phyloP scores from a whole-genome alignment of 2,113 vertebrate species.

The Anthoscopus minutus region DNA sequence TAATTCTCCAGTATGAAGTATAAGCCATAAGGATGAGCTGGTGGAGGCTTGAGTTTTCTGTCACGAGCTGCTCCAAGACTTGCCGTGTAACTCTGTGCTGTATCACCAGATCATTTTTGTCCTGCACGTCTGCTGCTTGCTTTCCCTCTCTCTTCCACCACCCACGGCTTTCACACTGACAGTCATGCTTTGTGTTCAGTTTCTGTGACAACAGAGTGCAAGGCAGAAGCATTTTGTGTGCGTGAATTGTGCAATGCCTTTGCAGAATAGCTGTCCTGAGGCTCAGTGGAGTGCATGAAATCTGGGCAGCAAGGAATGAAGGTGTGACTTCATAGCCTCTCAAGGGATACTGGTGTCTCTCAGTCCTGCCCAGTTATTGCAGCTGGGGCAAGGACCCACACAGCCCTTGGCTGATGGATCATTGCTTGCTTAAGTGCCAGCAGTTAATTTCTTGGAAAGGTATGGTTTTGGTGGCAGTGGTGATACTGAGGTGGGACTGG shows the following conservation, averaged over 20 bases:
- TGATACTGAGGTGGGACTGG: neutral
- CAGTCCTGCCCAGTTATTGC: neutral
- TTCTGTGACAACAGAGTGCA: neutral
- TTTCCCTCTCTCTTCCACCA: neutral
- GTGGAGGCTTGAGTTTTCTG: neutral
- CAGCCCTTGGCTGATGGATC: neutral
- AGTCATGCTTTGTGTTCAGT: neutral
- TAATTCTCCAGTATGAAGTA: neutral
- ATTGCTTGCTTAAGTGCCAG: neutral
- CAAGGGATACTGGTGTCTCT: neutral
- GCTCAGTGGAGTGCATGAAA: neutral
- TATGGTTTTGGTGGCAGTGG: neutral
- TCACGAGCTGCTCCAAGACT: neutral
- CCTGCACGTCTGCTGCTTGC: neutral
- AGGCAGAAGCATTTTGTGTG: neutral
- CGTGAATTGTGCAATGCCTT: rapidly evolving
- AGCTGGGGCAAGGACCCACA: neutral
- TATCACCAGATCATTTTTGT: neutral
- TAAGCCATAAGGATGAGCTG: neutral
- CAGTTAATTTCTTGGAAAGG: neutral
- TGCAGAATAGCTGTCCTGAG: neutral
- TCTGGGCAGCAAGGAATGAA: neutral
- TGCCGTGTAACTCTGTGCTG: rapidly evolving
- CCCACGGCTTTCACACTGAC: neutral
- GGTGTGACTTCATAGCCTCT: neutral